Base-by-base conservation (phyloP, 2,797 vertebrate species). In the Acropternis orthonyx region DNA sequence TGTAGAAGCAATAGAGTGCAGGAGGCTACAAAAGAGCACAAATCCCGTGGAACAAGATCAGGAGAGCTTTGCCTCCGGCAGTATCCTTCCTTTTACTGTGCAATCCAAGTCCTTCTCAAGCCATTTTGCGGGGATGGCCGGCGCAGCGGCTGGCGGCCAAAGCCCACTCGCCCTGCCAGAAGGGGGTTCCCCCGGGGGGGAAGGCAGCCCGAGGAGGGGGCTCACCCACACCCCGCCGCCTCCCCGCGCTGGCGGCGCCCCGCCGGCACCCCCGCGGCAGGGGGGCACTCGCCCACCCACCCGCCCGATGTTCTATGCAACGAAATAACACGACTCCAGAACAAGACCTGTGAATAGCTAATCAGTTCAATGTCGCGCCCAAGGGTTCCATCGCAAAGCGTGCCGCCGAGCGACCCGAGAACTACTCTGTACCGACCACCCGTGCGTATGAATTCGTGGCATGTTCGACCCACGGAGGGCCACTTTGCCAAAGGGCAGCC, bases 251-350 rank as follows among this genome's bases (percentile, higher is more conserved):
- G 46, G 83, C 13, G 3, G 66, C 79, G 54, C 59, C 75, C 76
- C 43, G n/a, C 76, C 6, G 14, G 85, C 62, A 76, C 95, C 97
- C 96, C 97, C 69, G 85, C 85, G 93, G 96, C 93, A n/a, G 96
- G 98, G 98, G 97, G 95, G 97, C 98, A 97, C 97, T 98, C 97
- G 97, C 98, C 98, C 98, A 98, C 98, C 98, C 98, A 98, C 98
- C 98, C 98, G 98, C 99, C 98, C 98, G 98, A 99, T 96, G 98
- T 99, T 99, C 99, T 99, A 99, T 99, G 99, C 99, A 99, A 99
- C 98, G 98, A 99, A 98, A 98, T 97, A 98, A 98, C 96, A 98
- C 97, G 96, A 98, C 97, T 98, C 97, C 97, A 97, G 98, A 98
- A 98, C 81, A 97, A 97, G 97, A 97, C 97, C 98, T 98, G 98